Base-by-base conservation (phyloP, 2,797 vertebrate genomes). In the Odontamblyopus lacepedii region DNA sequence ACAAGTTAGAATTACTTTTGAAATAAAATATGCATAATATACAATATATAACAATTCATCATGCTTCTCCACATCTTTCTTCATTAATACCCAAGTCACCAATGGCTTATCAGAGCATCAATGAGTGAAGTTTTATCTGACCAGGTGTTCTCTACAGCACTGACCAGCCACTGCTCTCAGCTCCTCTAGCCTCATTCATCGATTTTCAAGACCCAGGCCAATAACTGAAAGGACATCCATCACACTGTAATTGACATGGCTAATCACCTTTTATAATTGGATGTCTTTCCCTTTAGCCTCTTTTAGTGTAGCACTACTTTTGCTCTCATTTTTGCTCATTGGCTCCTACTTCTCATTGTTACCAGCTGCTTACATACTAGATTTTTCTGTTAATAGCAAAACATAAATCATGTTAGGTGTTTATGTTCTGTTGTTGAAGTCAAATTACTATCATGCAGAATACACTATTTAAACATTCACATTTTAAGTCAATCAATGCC, bases 251-350 rank as follows among this genome's bases (percentile, higher is more conserved):
- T 93, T 95, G 94, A 94, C 93, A 92, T 72, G 89, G 92, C 89
- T 95, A 95, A 95, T 96, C 93, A 93, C 90, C 88, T 94, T 94
- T 93, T 93, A 92, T 94, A 95, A 95, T 95, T 95, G 93, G 93
- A 95, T 92, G 89, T 89, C 89, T 85, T 91, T 88, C 86, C 89
- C 85, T 89, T 88, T 81, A 85, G 85, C 85, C 84, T 67, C 75
- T 35, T 76, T 67, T 64, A 77, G 78, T 65, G 32, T 18, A 63
- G 70, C 69, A 38, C 61, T 61, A 19, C 29, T 61, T 61, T 61
- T 32, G 29, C n/a, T 4, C 18, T 38, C 30, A n/a, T 19, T 63
- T 63, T n/a, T 63, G 32, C 59, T 35, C 3, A 11, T 6, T 29
- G 13, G 12, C 15, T 59, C 57, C 5, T 23, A 59, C 27, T 12